Conservation (phyloP, 1,140 invertebrate species). For the Nixonia krombeini region DNA sequence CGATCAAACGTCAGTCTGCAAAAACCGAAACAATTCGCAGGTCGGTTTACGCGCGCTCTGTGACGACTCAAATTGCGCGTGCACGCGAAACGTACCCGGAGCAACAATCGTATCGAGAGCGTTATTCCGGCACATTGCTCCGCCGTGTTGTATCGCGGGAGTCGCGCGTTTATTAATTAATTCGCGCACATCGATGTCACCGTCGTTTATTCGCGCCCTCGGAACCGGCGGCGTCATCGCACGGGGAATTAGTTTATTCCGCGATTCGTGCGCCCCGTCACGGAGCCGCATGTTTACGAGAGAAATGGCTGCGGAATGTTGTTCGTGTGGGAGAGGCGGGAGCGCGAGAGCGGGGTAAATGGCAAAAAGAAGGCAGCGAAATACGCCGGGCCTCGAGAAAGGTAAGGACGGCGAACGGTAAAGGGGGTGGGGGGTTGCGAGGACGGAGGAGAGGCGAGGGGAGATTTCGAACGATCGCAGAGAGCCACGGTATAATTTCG, state of each 20-base stretch:
- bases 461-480: conserved; percentile 18
- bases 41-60: no score
- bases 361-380: conserved; percentile 14
- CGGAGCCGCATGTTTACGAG: neutral
- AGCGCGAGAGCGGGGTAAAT: neutral
- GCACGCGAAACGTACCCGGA: no score
- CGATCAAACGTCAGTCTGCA: no score
- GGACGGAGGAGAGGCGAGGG: conserved; percentile 29
- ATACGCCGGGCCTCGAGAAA: conserved; percentile 3
- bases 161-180: no score
- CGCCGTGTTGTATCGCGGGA: no score
- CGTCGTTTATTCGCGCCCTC: no score
- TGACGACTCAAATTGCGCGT: no score
- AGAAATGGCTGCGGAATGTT: neutral
- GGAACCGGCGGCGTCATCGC: no score
- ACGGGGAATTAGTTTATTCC: neutral
- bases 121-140: no score
- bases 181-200: no score
- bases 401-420: conserved; percentile 27
- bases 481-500: conserved; percentile 44
- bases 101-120: no score
- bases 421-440: conserved; percentile 24
- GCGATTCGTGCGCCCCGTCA: neutral
- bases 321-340: conserved; percentile 2
- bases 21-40: no score